A percentile compares a stretch with the other conserved stretches of the same genome.
Evolutionary conservation across 2,888 invertebrate species (phyloP).

Genomic region (Chesias legatella): DNA sequence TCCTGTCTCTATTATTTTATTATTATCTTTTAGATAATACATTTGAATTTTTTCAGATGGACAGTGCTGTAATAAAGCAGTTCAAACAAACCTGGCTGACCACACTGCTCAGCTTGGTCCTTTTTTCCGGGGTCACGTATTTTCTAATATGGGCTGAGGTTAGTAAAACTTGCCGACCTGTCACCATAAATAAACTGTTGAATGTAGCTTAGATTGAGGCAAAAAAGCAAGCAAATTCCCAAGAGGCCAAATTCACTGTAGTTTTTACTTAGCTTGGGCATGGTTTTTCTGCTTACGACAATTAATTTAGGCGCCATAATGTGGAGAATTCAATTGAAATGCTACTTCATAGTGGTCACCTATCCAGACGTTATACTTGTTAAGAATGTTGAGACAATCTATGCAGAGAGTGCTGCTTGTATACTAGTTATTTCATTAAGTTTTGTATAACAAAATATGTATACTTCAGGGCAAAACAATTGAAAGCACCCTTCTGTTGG

Average conservation of each 20-base stretch:
- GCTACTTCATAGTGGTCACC: too few species aligned
- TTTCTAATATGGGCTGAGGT: conserved; percentile 94
- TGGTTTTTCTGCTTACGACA: too few species aligned
- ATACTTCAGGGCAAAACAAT: conserved; percentile 86
- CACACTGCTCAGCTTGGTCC: conserved; percentile 83
- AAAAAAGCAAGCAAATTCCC: too few species aligned
- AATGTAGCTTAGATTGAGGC: too few species aligned
- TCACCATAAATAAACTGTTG: not conserved
- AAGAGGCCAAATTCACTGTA: too few species aligned
- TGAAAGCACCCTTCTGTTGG: conserved; percentile 87
- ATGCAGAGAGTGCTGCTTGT: not conserved
- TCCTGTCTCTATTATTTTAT: too few species aligned
- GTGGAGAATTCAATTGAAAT: too few species aligned
- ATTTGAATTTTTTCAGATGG: conserved; percentile 53
- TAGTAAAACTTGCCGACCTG: conserved; percentile 21
- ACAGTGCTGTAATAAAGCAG: conserved; percentile 72
- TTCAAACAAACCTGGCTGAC: conserved; percentile 87
- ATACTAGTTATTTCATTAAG: conserved; percentile 1
- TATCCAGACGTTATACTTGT: too few species aligned
- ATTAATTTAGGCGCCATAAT: too few species aligned
- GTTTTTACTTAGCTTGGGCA: too few species aligned
- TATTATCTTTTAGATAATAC: too few species aligned
- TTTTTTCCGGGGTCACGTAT: conserved; percentile 84
- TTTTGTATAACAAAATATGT: conserved; percentile 1
- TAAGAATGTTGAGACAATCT: not conserved